Conservation (phyloP, 2,113 vertebrate genomes). For the Gobio gobio region DNA sequence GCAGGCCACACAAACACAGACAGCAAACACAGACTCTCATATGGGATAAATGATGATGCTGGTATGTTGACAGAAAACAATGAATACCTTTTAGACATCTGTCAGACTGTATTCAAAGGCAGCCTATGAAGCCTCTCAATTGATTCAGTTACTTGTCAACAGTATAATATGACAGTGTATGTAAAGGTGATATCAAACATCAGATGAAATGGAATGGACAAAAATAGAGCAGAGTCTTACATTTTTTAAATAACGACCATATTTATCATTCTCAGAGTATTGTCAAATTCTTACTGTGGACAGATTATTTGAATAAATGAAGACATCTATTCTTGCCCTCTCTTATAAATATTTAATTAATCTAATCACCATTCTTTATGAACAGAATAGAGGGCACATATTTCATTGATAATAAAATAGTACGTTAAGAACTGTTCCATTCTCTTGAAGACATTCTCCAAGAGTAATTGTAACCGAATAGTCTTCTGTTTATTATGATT, state of each 20-base stretch:
- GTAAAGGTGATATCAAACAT: neutral
- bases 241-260: constrained; percentile 66
- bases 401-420: constrained; percentile 30
- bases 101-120: constrained; percentile 8
- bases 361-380: constrained; percentile 52
- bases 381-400: constrained; percentile 45
- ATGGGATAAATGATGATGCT: constrained; percentile 29
- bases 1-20: constrained; percentile 38
- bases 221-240: constrained; percentile 57
- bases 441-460: neutral
- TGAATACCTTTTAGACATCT: constrained; percentile 45
- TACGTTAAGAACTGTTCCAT: constrained; percentile 47
- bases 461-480: neutral
- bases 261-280: constrained; percentile 65
- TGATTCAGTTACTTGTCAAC: neutral
- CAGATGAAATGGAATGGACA: neutral
- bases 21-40: constrained; percentile 33
- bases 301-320: constrained; percentile 53
- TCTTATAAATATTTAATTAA: constrained; percentile 60
- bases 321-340: constrained; percentile 62
- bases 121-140: neutral
- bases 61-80: constrained; percentile 52
- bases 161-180: neutral
- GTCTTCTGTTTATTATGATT: neutral
- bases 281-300: constrained; percentile 47